These are phyloP conservation scores for Rhamphomyia laevipes DNA, from an alignment of 2,888 invertebrate species.

Conservation along the genomic window DNA sequence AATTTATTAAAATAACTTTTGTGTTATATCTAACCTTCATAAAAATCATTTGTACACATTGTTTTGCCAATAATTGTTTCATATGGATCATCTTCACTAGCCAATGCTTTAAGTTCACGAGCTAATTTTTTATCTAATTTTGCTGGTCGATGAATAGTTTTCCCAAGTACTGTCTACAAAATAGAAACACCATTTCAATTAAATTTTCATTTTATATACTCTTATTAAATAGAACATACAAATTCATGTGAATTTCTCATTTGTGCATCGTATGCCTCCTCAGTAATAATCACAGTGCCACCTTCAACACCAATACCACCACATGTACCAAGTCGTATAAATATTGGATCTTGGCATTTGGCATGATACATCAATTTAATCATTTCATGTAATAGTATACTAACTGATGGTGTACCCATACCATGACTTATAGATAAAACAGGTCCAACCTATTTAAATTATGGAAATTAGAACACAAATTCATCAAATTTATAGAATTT, in stretches of 20 bases:
- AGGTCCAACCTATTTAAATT: slow-evolving; percentile 31
- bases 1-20: slow-evolving; percentile 1
- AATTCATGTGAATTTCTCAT: slow-evolving; percentile 70
- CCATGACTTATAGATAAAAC: slow-evolving; percentile 57
- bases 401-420: slow-evolving; percentile 95
- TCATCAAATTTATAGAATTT: no score
- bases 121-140: slow-evolving; percentile 71
- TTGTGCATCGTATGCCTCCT: slow-evolving; percentile 82
- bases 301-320: slow-evolving; percentile 88
- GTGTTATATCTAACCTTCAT: slow-evolving; percentile 65
- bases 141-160: slow-evolving; percentile 67
- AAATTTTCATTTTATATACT: neutral
- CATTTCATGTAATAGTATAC: slow-evolving; percentile 89
- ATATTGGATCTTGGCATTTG: slow-evolving; percentile 72
- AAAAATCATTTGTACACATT: slow-evolving; percentile 95
- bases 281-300: slow-evolving; percentile 88
- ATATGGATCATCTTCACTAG: slow-evolving; percentile 67
- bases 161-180: slow-evolving; percentile 68
- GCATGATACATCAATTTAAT: slow-evolving; percentile 94
- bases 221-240: slow-evolving; percentile 43
- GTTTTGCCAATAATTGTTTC: slow-evolving; percentile 85
- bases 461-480: neutral
- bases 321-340: slow-evolving; percentile 89
- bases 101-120: slow-evolving; percentile 63
- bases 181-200: neutral